phyloP scores from a whole-genome alignment of 2,113 vertebrate genomes.

The Pavo muticus region DNA sequence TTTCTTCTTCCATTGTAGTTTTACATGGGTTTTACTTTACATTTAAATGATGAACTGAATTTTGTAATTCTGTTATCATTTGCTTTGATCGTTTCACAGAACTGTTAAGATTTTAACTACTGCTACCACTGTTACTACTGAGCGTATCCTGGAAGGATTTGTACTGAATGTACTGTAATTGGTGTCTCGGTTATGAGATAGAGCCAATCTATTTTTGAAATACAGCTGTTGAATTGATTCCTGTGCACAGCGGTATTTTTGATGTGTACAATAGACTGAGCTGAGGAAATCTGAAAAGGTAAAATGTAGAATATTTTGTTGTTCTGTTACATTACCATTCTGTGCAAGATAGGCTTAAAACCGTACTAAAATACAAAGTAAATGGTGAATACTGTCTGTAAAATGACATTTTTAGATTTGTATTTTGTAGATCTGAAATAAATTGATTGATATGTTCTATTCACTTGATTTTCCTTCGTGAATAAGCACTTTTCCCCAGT shows the following conservation, averaged over 20 bases:
- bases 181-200: constrained; percentile 47
- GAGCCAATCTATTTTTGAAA: not conserved
- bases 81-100: constrained; percentile 27
- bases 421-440: constrained; percentile 56
- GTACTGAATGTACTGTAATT: constrained; percentile 64
- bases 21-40: constrained; percentile 39
- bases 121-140: constrained; percentile 35
- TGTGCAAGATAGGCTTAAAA: constrained; percentile 5
- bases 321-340: not conserved
- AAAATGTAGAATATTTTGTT: constrained; percentile 17
- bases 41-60: constrained; percentile 22
- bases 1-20: constrained; percentile 11
- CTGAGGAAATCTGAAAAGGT: not conserved
- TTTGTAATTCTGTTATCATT: constrained; percentile 37
- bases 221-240: not conserved
- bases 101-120: constrained; percentile 25
- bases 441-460: constrained; percentile 38
- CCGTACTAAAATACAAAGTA: not conserved
- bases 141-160: constrained; percentile 39
- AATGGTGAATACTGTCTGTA: not conserved
- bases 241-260: not conserved
- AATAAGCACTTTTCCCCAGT: not conserved
- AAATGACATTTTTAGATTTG: constrained; percentile 36
- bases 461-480: not conserved
- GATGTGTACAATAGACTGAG: not conserved